Evolutionary conservation across 2,113 vertebrate species (phyloP).

Genomic region (Mormoops blainvillei): DNA sequence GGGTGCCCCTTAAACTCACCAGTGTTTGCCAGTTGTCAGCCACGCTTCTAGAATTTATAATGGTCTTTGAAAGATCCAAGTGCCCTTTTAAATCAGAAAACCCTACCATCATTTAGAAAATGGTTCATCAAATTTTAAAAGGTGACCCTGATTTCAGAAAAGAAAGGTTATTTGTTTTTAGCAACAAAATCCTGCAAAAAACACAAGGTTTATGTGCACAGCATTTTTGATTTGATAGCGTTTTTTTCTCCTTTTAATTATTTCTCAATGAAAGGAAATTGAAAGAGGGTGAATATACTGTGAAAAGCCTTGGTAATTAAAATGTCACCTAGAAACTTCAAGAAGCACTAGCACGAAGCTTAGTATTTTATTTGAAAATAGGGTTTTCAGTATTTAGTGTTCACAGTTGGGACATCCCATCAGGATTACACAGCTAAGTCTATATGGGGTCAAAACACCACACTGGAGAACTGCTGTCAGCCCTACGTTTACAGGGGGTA

Average conservation of each 20-base stretch:
- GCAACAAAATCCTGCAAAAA: not conserved
- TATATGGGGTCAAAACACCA: not conserved
- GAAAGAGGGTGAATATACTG: not conserved
- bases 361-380: constrained; percentile 12
- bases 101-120: not conserved
- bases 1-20: fast-evolving
- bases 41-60: not conserved
- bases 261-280: not conserved
- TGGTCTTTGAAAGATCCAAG: not conserved
- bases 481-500: not conserved
- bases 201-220: not conserved
- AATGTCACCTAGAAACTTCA: constrained; percentile 20
- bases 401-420: constrained; percentile 22
- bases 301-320: constrained; percentile 9
- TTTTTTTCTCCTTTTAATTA: not conserved
- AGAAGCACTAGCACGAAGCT: not conserved
- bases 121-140: not conserved
- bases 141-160: not conserved
- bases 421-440: constrained; percentile 26
- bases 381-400: not conserved
- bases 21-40: fast-evolving
- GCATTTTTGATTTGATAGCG: not conserved
- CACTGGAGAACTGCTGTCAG: not conserved
- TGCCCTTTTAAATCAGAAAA: not conserved
- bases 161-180: not conserved